phyloP scores from a whole-genome alignment of 2,113 vertebrate genomes.

The Caranx ignobilis region DNA sequence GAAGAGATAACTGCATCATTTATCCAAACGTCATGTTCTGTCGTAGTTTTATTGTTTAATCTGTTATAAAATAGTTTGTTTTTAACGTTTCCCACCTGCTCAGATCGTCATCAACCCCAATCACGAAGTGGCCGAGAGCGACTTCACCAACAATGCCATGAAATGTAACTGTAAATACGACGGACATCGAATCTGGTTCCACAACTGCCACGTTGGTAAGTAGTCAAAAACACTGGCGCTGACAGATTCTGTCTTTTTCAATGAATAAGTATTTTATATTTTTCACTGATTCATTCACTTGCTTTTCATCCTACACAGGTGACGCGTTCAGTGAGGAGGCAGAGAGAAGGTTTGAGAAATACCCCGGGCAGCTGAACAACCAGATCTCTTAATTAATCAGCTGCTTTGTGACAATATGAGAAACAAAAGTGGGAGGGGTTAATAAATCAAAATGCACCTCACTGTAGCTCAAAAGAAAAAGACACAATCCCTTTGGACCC shows the following conservation, averaged over 20 bases:
- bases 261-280: too few relatives aligned
- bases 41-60: too few relatives aligned
- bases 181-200: conserved; percentile 96
- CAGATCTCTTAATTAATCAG: conserved; percentile 87
- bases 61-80: not conserved
- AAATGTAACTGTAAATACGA: conserved; percentile 99
- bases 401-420: not conserved
- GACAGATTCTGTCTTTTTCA: too few relatives aligned
- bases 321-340: conserved; percentile 96
- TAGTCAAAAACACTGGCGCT: not conserved
- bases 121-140: conserved; percentile 95
- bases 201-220: conserved; percentile 94
- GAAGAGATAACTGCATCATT: not conserved
- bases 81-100: not conserved
- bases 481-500: not conserved
- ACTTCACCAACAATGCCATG: conserved; percentile 99
- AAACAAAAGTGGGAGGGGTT: not conserved
- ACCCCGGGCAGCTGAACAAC: conserved; percentile 96
- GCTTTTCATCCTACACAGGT: conserved; percentile 77
- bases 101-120: conserved; percentile 98
- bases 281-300: not conserved
- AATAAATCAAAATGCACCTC: conserved; percentile 18
- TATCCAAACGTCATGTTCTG: not conserved
- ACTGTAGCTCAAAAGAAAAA: not conserved
- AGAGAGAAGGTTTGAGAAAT: conserved; percentile 92